These are phyloP conservation scores for Mus pahari DNA, from an alignment of 2,113 vertebrate species.

Conservation along the genomic window DNA sequence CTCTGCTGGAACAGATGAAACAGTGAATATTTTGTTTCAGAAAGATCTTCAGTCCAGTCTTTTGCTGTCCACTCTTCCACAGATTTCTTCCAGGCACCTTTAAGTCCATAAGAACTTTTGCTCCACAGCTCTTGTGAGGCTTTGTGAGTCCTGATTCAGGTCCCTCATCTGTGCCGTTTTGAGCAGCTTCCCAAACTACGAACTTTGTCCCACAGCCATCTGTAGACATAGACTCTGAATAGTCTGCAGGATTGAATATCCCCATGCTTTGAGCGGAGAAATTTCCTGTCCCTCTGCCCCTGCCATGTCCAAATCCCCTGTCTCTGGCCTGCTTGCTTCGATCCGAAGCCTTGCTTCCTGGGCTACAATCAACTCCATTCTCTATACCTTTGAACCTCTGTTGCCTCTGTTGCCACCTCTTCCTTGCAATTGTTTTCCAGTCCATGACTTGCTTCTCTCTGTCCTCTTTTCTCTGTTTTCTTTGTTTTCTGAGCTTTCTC, in stretches of 20 bases:
- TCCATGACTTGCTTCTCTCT: slow-evolving; percentile 91
- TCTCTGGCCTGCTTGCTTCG: slow-evolving; percentile 92
- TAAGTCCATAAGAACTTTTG: slow-evolving; percentile 72
- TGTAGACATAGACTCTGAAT: slow-evolving; percentile 88
- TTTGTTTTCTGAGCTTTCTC: slow-evolving; percentile 94
- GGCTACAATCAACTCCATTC: slow-evolving; percentile 93
- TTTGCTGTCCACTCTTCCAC: too few relatives aligned
- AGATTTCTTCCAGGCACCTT: slow-evolving; percentile 23
- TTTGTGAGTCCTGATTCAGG: slow-evolving; percentile 54
- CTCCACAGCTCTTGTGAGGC: slow-evolving; percentile 74
- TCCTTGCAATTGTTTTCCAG: slow-evolving; percentile 91
- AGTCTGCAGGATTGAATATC: slow-evolving; percentile 97
- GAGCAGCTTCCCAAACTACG: slow-evolving; percentile 91
- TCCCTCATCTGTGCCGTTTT: slow-evolving; percentile 90
- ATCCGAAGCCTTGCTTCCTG: slow-evolving; percentile 92
- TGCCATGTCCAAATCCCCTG: slow-evolving; percentile 85
- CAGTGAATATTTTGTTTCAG: too few relatives aligned
- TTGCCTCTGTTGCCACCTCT: slow-evolving; percentile 91
- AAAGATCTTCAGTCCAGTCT: too few relatives aligned
- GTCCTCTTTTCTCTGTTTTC: slow-evolving; percentile 94
- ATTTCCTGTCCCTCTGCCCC: too few relatives aligned
- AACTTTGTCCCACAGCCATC: slow-evolving; percentile 88
- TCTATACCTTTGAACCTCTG: slow-evolving; percentile 93
- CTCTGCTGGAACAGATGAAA: too few relatives aligned
- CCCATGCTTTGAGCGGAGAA: slow-evolving; percentile 62